A percentile compares a stretch with the other conserved stretches of the same genome.
Evolutionary conservation across 2,888 invertebrate genomes (phyloP).

Genomic region (Caenorhabditis plicata): DNA sequence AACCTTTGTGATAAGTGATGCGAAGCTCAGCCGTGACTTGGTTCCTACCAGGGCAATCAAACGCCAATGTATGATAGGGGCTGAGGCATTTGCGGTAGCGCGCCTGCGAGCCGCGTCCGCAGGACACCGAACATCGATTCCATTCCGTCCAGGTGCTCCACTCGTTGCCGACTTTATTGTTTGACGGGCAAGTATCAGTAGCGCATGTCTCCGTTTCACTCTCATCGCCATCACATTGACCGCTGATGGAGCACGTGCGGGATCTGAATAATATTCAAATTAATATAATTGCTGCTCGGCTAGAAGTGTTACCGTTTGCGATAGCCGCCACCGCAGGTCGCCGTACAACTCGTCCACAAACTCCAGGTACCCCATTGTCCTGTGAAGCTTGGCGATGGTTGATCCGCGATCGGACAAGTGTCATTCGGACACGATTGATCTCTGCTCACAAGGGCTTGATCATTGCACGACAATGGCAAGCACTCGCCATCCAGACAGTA

Average conservation of each 20-base stretch:
- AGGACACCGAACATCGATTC: slow-evolving; percentile 57
- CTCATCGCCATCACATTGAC: slow-evolving; percentile 53
- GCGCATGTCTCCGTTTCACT: slow-evolving; percentile 52
- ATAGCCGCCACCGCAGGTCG: slow-evolving; percentile 59
- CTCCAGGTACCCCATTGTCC: slow-evolving; percentile 58
- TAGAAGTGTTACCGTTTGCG: slow-evolving; percentile 24
- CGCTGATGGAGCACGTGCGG: slow-evolving; percentile 49
- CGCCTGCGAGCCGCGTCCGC: slow-evolving; percentile 61
- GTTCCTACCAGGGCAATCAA: slow-evolving; percentile 58
- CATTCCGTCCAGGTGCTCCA: slow-evolving; percentile 61
- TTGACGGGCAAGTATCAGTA: slow-evolving; percentile 47
- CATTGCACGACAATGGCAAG: slow-evolving; percentile 57
- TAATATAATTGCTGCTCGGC: not conserved
- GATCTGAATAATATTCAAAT: slow-evolving; percentile 12
- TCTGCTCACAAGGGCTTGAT: slow-evolving; percentile 51
- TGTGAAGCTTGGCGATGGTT: slow-evolving; percentile 17
- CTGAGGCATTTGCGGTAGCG: slow-evolving; percentile 61
- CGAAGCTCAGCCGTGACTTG: slow-evolving; percentile 34
- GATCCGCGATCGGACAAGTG: slow-evolving; percentile 32
- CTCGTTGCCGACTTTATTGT: slow-evolving; percentile 26
- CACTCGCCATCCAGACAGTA: slow-evolving; percentile 65
- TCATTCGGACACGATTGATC: slow-evolving; percentile 57
- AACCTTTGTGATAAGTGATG: slow-evolving; percentile 41
- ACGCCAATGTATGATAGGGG: slow-evolving; percentile 57
- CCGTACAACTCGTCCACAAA: slow-evolving; percentile 55